These are phyloP conservation scores for Drosophila cognata DNA, from an alignment of 2,888 invertebrate genomes.

Conservation along the genomic window DNA sequence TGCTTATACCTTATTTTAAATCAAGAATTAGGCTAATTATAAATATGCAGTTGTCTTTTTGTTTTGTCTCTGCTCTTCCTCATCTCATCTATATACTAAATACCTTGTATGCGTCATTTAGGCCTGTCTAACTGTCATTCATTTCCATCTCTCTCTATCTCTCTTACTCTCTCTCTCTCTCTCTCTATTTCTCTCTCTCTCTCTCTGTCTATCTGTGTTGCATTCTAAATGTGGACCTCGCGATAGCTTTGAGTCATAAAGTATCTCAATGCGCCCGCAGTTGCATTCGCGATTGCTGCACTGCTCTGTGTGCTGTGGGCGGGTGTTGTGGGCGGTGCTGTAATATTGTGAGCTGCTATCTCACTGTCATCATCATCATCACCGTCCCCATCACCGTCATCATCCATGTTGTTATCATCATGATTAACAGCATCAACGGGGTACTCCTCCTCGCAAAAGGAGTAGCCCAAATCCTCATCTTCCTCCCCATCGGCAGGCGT, in stretches of 20 bases:
- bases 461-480: constrained; percentile 80
- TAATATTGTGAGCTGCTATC: constrained; percentile 29
- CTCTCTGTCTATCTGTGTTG: neutral
- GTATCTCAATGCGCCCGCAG: constrained; percentile 70
- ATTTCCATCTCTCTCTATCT: constrained; percentile 13
- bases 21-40: constrained; percentile 50
- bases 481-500: constrained; percentile 54
- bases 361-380: constrained; percentile 25
- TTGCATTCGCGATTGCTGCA: constrained; percentile 58
- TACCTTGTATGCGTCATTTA: constrained; percentile 74
- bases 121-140: constrained; percentile 55
- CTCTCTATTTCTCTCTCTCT: constrained; percentile 7
- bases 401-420: constrained; percentile 6
- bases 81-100: constrained; percentile 54
- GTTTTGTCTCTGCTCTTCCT: constrained; percentile 2
- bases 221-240: constrained; percentile 75
- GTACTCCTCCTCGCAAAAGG: constrained; percentile 79
- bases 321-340: constrained; percentile 62
- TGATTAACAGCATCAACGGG: constrained; percentile 43
- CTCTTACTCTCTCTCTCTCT: neutral
- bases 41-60: constrained; percentile 17
- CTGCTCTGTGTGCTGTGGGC: constrained; percentile 56
- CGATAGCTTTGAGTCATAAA: constrained; percentile 76
- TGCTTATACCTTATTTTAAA: constrained; percentile 6
- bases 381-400: constrained; percentile 10